A percentile compares a stretch with the other conserved stretches of the same genome.
These are phyloP conservation scores for Clostera curtula DNA, from an alignment of 2,888 invertebrate genomes.

Conservation along the genomic window DNA sequence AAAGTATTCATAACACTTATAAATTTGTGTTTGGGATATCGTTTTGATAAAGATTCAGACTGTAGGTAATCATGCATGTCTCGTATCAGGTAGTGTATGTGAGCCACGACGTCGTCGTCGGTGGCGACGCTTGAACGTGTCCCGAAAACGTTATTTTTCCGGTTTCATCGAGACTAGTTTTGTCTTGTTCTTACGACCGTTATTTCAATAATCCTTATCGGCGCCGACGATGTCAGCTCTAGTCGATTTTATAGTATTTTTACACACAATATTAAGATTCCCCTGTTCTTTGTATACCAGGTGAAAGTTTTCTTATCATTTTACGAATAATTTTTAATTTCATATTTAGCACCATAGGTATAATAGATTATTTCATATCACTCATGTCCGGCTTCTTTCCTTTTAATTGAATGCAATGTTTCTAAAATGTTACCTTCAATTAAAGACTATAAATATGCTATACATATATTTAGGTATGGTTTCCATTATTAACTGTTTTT, in stretches of 20 bases:
- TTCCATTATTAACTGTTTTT: slow-evolving; percentile 15
- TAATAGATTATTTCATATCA: not conserved
- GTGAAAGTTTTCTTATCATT: too few species aligned
- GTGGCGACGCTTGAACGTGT: slow-evolving; percentile 40
- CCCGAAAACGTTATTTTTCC: slow-evolving; percentile 67
- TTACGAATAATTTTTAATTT: too few species aligned
- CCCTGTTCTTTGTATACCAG: too few species aligned
- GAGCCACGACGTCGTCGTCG: slow-evolving; percentile 29
- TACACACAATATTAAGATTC: not conserved
- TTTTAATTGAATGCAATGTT: not conserved
- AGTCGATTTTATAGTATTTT: not conserved
- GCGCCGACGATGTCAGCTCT: slow-evolving; percentile 10
- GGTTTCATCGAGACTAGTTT: slow-evolving; percentile 55
- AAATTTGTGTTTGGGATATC: not conserved
- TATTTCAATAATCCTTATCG: slow-evolving; percentile 37
- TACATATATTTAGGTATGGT: slow-evolving; percentile 7
- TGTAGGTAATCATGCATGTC: slow-evolving; percentile 32
- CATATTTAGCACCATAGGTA: too few species aligned
- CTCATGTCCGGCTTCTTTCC: not conserved
- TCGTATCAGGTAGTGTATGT: slow-evolving; percentile 43
- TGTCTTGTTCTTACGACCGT: slow-evolving; percentile 44
- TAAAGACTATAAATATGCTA: slow-evolving; percentile 3
- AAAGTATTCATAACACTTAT: not conserved
- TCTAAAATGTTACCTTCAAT: not conserved
- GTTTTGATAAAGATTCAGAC: slow-evolving; percentile 11